phyloP scores from a whole-genome alignment of 2,888 invertebrate genomes.

The Oscheius sp. region DNA sequence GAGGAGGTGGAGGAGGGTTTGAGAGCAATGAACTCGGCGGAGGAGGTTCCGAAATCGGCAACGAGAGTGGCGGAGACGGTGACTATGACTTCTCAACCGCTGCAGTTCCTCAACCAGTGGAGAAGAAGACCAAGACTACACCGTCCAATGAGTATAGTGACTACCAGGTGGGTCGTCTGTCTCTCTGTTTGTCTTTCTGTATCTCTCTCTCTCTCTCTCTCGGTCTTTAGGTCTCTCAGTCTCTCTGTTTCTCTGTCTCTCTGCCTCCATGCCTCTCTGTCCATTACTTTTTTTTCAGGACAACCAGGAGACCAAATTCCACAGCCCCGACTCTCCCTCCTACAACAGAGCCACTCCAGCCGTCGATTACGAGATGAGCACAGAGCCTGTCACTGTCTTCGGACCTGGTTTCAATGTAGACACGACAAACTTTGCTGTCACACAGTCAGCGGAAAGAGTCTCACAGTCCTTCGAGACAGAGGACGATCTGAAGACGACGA shows the following conservation, averaged over 20 bases:
- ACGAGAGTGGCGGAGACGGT: constrained; percentile 4
- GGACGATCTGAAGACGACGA: constrained; percentile 59
- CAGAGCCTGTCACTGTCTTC: constrained; percentile 47
- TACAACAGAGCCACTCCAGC: constrained; percentile 28
- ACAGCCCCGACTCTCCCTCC: constrained; percentile 35
- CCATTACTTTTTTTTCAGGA: constrained; percentile 15
- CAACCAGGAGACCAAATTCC: constrained; percentile 21
- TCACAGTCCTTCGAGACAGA: constrained; percentile 70
- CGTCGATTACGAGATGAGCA: constrained; percentile 32
- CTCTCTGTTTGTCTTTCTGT: background rate
- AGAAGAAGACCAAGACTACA: background rate
- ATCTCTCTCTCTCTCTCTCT: too few relatives aligned
- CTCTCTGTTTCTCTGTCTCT: too few relatives aligned
- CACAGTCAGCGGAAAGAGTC: constrained; percentile 52
- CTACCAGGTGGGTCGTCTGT: background rate
- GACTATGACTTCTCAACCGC: background rate
- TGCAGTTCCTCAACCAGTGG: background rate
- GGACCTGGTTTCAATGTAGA: constrained; percentile 41
- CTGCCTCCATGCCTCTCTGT: too few relatives aligned
- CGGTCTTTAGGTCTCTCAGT: too few relatives aligned
- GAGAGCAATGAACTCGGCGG: constrained; percentile 4
- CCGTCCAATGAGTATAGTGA: background rate
- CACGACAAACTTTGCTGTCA: constrained; percentile 6
- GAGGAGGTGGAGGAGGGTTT: too few relatives aligned
- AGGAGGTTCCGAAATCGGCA: background rate